Base-by-base conservation (phyloP, 2,888 invertebrate genomes). In the Agonopterix subpropinquella region DNA sequence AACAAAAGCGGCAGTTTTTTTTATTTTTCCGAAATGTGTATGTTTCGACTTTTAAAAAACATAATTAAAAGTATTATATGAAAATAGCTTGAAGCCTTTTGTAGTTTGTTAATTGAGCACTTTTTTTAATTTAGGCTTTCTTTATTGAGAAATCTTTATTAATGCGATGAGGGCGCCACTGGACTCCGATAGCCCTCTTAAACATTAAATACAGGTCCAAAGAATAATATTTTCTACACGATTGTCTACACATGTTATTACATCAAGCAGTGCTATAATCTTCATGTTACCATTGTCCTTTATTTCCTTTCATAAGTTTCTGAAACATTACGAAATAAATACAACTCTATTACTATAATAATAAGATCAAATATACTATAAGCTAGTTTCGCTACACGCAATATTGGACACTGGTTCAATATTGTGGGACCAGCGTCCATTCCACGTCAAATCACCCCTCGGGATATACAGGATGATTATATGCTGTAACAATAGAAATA, bases 211-310 rank as follows among this genome's bases (percentile, higher is more conserved):
- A 36, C 47, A 47, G 47, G 13, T 11, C 41, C 46, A 28, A 41
- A 18, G 57, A 60, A 66, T 70, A 74, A 65, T 71, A 65, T 77
- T 75, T 75, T 70, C 69, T 60, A 56, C 63, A 56, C 67, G 65
- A 75, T 70, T 76, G 11, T 42, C 70, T 67, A 42, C 70, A 66
- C 70, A 72, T 74, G 73, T 73, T 66, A 72, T 72, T 69, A 67
- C 57, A 65, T 61, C 58, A 56, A 59, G 59, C 53, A 56, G 62
- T 62, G 58, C 55, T 56, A 61, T 62, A 64, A 61, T 67, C 56
- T 64, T 70, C 65, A 52, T 68, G 67, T 70, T 70, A 58, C 73
- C 56, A 67, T 70, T 72, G 69, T 71, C 57, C 61, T 53, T 42
- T 50, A 53, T 57, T 60, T 55, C 56, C 54, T 59, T 51, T 39